phyloP scores from a whole-genome alignment of 2,113 vertebrate genomes.

The Oncorhynchus masou region DNA sequence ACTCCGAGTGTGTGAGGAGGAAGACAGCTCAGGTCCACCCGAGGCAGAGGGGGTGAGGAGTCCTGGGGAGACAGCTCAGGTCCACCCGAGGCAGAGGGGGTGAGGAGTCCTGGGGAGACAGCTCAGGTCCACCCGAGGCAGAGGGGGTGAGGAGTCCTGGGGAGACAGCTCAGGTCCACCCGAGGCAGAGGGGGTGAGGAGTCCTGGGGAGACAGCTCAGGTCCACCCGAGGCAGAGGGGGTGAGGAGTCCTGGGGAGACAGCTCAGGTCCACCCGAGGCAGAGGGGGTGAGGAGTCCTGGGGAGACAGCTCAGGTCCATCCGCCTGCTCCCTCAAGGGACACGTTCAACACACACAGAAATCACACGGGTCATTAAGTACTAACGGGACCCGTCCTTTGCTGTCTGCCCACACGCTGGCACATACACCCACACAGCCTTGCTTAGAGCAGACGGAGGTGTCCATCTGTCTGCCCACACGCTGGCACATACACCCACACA shows the following conservation, averaged over 20 bases:
- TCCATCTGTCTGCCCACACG: constrained; percentile 20
- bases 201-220: too few relatives aligned
- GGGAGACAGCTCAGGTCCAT: constrained; percentile 33
- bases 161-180: constrained; percentile 47
- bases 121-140: constrained; percentile 11
- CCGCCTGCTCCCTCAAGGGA: constrained; percentile 42
- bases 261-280: constrained; percentile 21
- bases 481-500: constrained; percentile 16
- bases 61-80: constrained; percentile 49
- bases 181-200: not conserved
- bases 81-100: constrained; percentile 2
- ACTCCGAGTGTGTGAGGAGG: not conserved
- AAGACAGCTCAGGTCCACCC: constrained; percentile 31
- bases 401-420: constrained; percentile 58
- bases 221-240: not conserved
- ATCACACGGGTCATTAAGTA: constrained; percentile 74
- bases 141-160: constrained; percentile 37
- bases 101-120: too few relatives aligned
- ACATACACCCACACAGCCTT: constrained; percentile 17
- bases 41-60: constrained; percentile 25
- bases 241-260: constrained; percentile 49
- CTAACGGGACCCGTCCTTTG: constrained; percentile 72
- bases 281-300: not conserved
- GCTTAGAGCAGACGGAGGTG: constrained; percentile 12
- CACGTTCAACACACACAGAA: constrained; percentile 42